These are phyloP conservation scores for Acrobasis repandana DNA, from an alignment of 2,888 invertebrate genomes.

Conservation along the genomic window DNA sequence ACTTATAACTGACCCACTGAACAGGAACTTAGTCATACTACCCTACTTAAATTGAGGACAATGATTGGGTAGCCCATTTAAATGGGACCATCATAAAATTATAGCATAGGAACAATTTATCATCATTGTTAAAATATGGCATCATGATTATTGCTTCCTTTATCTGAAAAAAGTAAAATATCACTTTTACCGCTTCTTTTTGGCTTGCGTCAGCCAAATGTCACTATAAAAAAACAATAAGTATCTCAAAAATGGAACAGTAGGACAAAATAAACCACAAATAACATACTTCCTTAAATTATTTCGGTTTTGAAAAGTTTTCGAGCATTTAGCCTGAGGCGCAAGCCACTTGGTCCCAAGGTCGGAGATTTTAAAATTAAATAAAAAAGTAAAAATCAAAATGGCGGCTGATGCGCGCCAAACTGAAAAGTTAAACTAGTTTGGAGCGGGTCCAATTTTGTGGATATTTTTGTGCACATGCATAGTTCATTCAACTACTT, in stretches of 20 bases:
- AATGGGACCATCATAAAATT: neutral
- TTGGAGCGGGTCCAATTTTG: constrained; percentile 42
- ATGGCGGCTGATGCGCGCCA: constrained; percentile 45
- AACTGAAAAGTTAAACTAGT: constrained; percentile 39
- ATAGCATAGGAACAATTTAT: neutral
- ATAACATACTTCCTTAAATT: constrained; percentile 41
- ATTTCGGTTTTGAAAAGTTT: constrained; percentile 44
- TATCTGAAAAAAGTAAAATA: constrained; percentile 18
- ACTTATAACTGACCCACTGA: too few species aligned
- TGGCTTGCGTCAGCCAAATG: constrained; percentile 58
- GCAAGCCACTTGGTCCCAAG: constrained; percentile 64
- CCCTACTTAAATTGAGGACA: too few species aligned
- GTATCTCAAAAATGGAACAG: constrained; percentile 34
- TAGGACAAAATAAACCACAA: constrained; percentile 48
- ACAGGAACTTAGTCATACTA: too few species aligned
- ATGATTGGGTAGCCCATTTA: neutral
- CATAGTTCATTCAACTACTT: constrained; percentile 4
- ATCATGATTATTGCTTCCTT: neutral
- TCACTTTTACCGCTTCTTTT: constrained; percentile 52
- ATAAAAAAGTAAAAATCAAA: constrained; percentile 49
- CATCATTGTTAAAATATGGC: constrained; percentile 13
- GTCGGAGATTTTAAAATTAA: constrained; percentile 53
- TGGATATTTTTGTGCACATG: constrained; percentile 44
- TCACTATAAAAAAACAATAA: constrained; percentile 36
- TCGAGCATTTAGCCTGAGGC: constrained; percentile 46